These are phyloP conservation scores for Geodia barretti DNA, from an alignment of 37 sponge, comb jelly and placozoan species.

Conservation along the genomic window DNA sequence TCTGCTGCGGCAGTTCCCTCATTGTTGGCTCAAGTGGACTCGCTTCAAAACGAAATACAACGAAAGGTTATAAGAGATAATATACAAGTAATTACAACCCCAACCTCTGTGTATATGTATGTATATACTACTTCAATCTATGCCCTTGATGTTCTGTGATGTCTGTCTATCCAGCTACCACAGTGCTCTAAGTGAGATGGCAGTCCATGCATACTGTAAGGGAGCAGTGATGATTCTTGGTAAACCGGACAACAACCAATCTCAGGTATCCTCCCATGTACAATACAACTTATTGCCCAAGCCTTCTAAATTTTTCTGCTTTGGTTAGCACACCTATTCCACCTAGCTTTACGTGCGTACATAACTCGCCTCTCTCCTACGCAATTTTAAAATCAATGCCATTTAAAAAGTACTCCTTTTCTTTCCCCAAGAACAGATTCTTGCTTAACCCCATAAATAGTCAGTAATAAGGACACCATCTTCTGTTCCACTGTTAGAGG, in stretches of 20 bases:
- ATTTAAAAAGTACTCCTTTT: too few relatives aligned
- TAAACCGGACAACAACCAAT: constrained; percentile 2
- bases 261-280: constrained; percentile 34
- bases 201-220: constrained; percentile 49
- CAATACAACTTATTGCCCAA: too few relatives aligned
- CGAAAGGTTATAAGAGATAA: not conserved
- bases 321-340: too few relatives aligned
- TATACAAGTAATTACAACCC: not conserved
- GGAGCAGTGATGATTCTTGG: constrained; percentile 69
- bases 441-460: too few relatives aligned
- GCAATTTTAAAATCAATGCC: too few relatives aligned
- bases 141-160: not conserved
- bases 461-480: too few relatives aligned
- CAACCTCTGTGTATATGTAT: not conserved
- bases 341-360: too few relatives aligned
- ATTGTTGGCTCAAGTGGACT: constrained; percentile 56
- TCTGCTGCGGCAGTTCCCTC: constrained; percentile 23
- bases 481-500: too few relatives aligned
- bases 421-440: too few relatives aligned
- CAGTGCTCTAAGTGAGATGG: constrained; percentile 47
- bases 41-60: constrained; percentile 45
- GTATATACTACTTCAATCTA: not conserved
- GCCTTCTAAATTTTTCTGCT: too few relatives aligned
- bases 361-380: too few relatives aligned
- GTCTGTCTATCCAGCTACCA: constrained; percentile 36